Percentiles rank a stretch among this genome's conserved stretches.
phyloP scores from a whole-genome alignment of 92 coral and sea anemone species.

The Palythoa grandiflora region DNA sequence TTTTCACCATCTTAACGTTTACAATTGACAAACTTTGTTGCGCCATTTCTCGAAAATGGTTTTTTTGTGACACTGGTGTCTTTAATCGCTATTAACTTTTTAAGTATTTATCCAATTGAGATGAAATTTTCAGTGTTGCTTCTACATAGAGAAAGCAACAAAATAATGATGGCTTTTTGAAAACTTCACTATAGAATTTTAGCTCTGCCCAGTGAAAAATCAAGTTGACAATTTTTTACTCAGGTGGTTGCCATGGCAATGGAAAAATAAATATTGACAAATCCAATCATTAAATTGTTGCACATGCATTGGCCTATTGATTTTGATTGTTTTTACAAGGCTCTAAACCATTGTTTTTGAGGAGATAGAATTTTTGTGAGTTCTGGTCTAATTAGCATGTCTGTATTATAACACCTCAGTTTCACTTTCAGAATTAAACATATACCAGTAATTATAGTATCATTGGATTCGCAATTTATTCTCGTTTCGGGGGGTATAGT shows the following conservation, averaged over 20 bases:
- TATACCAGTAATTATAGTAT: background rate
- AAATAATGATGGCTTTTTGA: background rate
- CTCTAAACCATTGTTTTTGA: background rate
- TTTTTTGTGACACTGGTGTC: no score
- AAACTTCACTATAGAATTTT: background rate
- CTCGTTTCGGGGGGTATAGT: background rate
- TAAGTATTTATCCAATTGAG: no score
- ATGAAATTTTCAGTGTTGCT: no score
- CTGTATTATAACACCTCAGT: background rate
- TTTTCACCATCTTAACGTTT: no score
- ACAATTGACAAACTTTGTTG: no score
- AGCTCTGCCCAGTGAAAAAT: conserved; percentile 6
- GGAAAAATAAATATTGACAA: conserved; percentile 9
- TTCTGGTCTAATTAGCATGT: background rate
- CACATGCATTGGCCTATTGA: background rate
- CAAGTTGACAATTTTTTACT: conserved; percentile 6
- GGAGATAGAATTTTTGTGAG: background rate
- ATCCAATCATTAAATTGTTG: conserved; percentile 5
- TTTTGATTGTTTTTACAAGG: background rate
- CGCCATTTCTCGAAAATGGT: no score
- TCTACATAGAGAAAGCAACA: no score
- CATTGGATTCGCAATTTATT: background rate
- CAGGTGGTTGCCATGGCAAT: conserved; percentile 1
- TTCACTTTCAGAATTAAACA: no score
- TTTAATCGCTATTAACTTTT: no score